Conservation (phyloP, 1,140 invertebrate genomes). For the Limonius californicus region DNA sequence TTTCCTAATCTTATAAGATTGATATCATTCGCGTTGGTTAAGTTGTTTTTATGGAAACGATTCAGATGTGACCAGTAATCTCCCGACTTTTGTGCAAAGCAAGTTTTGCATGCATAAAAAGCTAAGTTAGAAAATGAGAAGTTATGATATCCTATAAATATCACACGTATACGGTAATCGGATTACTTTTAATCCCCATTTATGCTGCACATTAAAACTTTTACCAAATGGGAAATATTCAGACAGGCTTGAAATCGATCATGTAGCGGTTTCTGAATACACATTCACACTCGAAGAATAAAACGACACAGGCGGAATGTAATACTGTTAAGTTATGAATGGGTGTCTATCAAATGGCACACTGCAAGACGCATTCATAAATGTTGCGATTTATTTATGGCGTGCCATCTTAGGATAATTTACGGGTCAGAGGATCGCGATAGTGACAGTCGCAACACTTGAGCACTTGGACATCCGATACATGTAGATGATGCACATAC, state of each 20-base stretch:
- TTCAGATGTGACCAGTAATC: background rate
- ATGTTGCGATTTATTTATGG: slow-evolving; percentile 43
- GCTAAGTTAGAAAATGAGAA: background rate
- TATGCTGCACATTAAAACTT: background rate
- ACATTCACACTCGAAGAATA: slow-evolving; percentile 18
- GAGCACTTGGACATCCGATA: background rate
- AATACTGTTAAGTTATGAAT: slow-evolving; percentile 31
- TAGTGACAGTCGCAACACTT: slow-evolving; percentile 31
- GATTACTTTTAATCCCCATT: background rate
- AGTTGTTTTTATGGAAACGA: too few species aligned
- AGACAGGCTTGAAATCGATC: background rate
- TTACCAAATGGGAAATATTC: background rate
- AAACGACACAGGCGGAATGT: slow-evolving; percentile 15
- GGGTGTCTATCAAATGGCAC: slow-evolving; percentile 32
- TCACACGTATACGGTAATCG: background rate
- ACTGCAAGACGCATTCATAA: slow-evolving; percentile 39
- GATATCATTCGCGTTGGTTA: too few species aligned
- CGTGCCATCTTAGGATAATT: slow-evolving; percentile 41
- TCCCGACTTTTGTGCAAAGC: background rate
- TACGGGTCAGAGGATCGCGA: slow-evolving; percentile 41
- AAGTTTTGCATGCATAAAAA: background rate
- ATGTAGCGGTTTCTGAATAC: background rate
- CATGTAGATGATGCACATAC: too few species aligned
- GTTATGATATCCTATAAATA: background rate
- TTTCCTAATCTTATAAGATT: too few species aligned